A percentile compares a stretch with the other conserved stretches of the same genome.
phyloP scores from a whole-genome alignment of 2,888 invertebrate genomes.

The Tetranychus piercei region DNA sequence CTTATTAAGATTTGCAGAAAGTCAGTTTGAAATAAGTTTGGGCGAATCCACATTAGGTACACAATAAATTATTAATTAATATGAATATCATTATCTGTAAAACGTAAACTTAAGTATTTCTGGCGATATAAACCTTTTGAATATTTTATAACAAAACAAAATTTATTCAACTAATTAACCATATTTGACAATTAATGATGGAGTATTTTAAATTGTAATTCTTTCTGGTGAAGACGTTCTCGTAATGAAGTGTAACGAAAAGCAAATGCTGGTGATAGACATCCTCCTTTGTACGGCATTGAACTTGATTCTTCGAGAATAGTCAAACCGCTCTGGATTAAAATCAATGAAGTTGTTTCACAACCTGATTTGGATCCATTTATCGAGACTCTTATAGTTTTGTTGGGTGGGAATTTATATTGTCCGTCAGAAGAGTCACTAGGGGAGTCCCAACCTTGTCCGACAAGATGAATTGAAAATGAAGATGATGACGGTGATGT shows the following conservation, averaged over 20 bases:
- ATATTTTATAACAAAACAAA: too few relatives aligned
- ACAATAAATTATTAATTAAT: too few relatives aligned
- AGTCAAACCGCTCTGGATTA: background rate
- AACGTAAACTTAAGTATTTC: too few relatives aligned
- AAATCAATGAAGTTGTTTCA: background rate
- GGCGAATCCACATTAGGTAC: too few relatives aligned
- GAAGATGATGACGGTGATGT: background rate
- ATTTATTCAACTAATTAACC: too few relatives aligned
- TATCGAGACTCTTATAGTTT: background rate
- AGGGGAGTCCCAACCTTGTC: background rate
- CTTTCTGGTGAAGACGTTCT: background rate
- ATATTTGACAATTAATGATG: background rate
- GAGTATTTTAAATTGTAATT: background rate
- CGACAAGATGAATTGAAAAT: background rate
- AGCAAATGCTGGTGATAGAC: background rate
- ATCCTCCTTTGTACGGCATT: background rate
- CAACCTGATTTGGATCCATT: background rate
- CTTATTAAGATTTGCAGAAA: too few relatives aligned
- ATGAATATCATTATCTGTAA: too few relatives aligned
- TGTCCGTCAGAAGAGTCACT: background rate
- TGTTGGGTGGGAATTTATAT: background rate
- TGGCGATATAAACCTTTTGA: too few relatives aligned
- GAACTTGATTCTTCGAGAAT: background rate
- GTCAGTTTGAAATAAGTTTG: too few relatives aligned
- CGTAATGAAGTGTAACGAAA: background rate